These are phyloP conservation scores for Drosophila neonasuta DNA, from an alignment of 2,888 invertebrate genomes.

Conservation along the genomic window DNA sequence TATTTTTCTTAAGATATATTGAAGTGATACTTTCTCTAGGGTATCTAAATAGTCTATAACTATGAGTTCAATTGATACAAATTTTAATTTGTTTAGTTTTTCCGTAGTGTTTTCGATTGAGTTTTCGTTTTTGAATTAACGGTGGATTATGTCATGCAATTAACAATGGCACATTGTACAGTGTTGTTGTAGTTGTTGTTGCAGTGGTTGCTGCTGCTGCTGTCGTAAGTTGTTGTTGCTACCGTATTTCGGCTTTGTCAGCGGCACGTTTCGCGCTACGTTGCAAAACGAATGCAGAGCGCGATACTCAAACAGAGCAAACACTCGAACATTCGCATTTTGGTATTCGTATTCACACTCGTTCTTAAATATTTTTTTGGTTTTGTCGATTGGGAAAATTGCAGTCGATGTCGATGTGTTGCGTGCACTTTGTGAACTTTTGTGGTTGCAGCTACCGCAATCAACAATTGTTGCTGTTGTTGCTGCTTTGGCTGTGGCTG, in stretches of 20 bases:
- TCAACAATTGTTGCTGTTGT: neutral
- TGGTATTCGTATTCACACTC: conserved; percentile 48
- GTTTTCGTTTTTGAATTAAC: conserved; percentile 73
- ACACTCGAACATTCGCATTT: conserved; percentile 10
- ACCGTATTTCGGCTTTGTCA: conserved; percentile 60
- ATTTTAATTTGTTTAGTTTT: conserved; percentile 26
- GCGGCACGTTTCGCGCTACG: conserved; percentile 61
- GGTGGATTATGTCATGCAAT: conserved; percentile 76
- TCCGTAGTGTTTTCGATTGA: conserved; percentile 58
- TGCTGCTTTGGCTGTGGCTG: conserved; percentile 23
- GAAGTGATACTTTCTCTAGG: neutral
- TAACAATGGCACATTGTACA: conserved; percentile 70
- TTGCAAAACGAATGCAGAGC: conserved; percentile 45
- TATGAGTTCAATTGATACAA: neutral
- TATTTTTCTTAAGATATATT: too few species aligned
- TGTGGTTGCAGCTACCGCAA: conserved; percentile 28
- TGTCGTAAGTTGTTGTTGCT: conserved; percentile 35
- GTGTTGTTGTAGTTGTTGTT: conserved; percentile 40
- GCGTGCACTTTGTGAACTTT: conserved; percentile 69
- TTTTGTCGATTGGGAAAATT: conserved; percentile 39
- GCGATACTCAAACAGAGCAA: conserved; percentile 11
- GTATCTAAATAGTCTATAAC: conserved; percentile 17
- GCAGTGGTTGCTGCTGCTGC: conserved; percentile 2
- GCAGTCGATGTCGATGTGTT: conserved; percentile 44
- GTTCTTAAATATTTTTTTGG: conserved; percentile 28